Evolutionary conservation across 2,888 invertebrate genomes (phyloP).

Genomic region (Carabus problematicus): DNA sequence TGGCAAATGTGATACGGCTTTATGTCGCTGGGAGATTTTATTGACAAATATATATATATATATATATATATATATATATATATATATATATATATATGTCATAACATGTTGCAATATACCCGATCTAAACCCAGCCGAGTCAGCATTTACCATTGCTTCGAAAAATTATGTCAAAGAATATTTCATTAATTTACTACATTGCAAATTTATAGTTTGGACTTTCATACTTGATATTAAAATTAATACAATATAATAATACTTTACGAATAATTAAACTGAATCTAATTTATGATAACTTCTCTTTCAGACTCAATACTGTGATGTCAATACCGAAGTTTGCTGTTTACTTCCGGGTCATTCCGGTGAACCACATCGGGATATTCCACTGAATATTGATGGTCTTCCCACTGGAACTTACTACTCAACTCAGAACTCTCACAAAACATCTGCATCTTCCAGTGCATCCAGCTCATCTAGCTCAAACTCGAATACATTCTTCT

Average conservation of each 20-base stretch:
- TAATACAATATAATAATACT: not conserved
- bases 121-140: not conserved
- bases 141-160: not conserved
- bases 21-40: slow-evolving; percentile 28
- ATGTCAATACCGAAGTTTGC: slow-evolving; percentile 57
- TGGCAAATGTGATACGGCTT: slow-evolving; percentile 26
- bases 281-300: not conserved
- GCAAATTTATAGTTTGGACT: not conserved
- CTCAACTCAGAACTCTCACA: slow-evolving; percentile 60
- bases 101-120: slow-evolving; percentile 28
- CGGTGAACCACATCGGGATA: slow-evolving; percentile 47
- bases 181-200: not conserved
- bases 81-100: no score
- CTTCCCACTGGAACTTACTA: slow-evolving; percentile 4
- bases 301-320: slow-evolving; percentile 58
- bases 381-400: slow-evolving; percentile 19
- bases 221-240: not conserved
- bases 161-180: not conserved
- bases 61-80: no score
- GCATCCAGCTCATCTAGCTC: slow-evolving; percentile 45
- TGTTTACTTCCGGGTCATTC: slow-evolving; percentile 53
- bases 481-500: slow-evolving; percentile 10
- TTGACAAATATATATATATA: slow-evolving; percentile 36
- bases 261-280: no score
- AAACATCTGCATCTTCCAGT: slow-evolving; percentile 52